A percentile compares a stretch with the other conserved stretches of the same genome.
These are phyloP conservation scores for Panzeria rudis DNA, from an alignment of 2,888 invertebrate species.

Conservation along the genomic window DNA sequence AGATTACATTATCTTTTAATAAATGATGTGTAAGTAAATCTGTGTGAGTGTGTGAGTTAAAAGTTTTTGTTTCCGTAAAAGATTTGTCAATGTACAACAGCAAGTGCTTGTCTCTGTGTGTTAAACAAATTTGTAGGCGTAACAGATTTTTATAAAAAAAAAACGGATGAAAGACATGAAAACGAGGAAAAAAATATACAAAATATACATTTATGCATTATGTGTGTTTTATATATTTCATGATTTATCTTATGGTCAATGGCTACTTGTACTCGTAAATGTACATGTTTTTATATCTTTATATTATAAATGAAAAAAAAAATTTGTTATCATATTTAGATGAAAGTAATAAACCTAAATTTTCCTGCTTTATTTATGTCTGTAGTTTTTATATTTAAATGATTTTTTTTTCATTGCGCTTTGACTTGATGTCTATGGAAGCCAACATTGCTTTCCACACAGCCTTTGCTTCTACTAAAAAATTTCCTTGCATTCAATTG, in stretches of 20 bases:
- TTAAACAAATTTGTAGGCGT: conserved; percentile 44
- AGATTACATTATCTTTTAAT: background rate
- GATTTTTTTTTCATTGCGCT: conserved; percentile 52
- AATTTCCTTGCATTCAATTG: conserved; percentile 2
- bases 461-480: background rate
- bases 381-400: conserved; percentile 62
- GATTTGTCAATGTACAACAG: background rate
- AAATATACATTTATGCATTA: background rate
- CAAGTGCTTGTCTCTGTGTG: background rate
- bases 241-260: conserved; percentile 58
- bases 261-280: conserved; percentile 17
- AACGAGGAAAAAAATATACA: background rate
- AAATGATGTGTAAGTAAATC: conserved; percentile 11
- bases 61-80: background rate
- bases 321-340: conserved; percentile 1
- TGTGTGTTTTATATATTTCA: conserved; percentile 41
- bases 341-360: conserved; percentile 40
- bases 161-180: too few species aligned
- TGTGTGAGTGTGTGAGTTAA: background rate
- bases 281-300: background rate
- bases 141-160: conserved; percentile 8
- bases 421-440: conserved; percentile 41
- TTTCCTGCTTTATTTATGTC: conserved; percentile 31
- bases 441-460: background rate
- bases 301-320: background rate